Conservation (phyloP, 2,797 vertebrate genomes). For the Notolabrus celidotus region DNA sequence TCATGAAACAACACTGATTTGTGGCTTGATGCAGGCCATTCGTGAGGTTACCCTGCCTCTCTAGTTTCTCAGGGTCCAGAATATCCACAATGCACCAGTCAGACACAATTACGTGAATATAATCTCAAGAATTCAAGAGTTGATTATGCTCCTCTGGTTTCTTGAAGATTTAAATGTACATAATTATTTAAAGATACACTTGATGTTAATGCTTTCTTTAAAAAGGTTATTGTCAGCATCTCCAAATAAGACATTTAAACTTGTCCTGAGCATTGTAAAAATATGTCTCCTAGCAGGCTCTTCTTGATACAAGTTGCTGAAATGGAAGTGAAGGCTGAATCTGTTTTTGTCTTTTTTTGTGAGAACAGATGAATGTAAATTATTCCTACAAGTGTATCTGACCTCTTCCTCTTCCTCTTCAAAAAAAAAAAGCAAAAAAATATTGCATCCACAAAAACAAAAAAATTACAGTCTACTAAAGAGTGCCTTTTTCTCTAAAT, state of each 20-base stretch:
- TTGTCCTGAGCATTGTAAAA: neutral
- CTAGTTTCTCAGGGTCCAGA: slow-evolving; percentile 31
- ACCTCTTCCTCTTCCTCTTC: neutral
- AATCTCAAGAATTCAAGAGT: slow-evolving; percentile 8
- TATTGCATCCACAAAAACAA: neutral
- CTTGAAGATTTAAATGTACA: slow-evolving; percentile 19
- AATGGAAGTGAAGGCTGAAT: no score
- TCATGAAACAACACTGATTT: slow-evolving; percentile 68
- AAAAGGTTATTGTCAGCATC: neutral
- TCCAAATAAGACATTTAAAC: neutral
- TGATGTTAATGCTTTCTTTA: no score
- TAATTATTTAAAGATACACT: no score
- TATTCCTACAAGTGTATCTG: neutral
- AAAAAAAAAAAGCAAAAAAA: no score
- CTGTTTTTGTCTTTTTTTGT: neutral
- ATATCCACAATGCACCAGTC: slow-evolving; percentile 60
- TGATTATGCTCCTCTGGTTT: slow-evolving; percentile 34
- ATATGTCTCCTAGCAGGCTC: neutral
- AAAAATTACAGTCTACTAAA: neutral
- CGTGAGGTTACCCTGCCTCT: slow-evolving; percentile 28
- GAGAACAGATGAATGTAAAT: neutral
- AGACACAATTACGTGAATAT: slow-evolving; percentile 52
- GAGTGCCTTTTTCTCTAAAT: neutral
- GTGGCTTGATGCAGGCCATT: slow-evolving; percentile 50
- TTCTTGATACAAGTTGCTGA: no score